phyloP scores from a whole-genome alignment of 2,888 invertebrate genomes.

The Coelopa pilipes region DNA sequence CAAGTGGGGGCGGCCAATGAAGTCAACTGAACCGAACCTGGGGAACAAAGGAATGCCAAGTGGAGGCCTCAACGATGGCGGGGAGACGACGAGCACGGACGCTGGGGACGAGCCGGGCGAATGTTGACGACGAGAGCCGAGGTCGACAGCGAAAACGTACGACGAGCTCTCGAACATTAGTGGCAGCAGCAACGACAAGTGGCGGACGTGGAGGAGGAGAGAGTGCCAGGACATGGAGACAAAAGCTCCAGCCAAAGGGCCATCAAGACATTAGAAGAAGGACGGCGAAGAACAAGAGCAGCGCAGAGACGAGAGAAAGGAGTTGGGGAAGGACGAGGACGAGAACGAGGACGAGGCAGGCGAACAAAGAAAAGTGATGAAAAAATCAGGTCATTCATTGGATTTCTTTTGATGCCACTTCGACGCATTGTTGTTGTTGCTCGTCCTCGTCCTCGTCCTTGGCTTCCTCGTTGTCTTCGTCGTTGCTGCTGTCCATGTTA shows the following conservation, averaged over 20 bases:
- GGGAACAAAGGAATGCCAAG: conserved; percentile 24
- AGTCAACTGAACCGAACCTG: conserved; percentile 21
- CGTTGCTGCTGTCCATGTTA: conserved; percentile 48
- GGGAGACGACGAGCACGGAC: not conserved
- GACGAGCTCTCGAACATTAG: not conserved
- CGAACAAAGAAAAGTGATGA: conserved; percentile 1
- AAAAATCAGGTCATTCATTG: conserved; percentile 5
- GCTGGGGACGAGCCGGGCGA: conserved; percentile 9
- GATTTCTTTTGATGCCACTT: conserved; percentile 12
- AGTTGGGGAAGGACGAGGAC: not conserved
- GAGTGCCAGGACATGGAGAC: not conserved
- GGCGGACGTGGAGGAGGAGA: not conserved
- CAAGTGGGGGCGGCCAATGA: conserved; percentile 35
- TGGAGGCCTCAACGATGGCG: not conserved
- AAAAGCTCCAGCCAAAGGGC: conserved; percentile 10
- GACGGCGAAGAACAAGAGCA: not conserved
- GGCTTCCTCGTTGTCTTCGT: not conserved
- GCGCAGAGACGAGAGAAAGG: too few species aligned
- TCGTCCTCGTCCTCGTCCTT: conserved; percentile 7
- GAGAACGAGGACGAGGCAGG: too few species aligned
- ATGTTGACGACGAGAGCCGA: conserved; percentile 31
- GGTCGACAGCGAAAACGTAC: conserved; percentile 4
- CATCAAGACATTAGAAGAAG: not conserved
- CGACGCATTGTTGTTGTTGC: not conserved
- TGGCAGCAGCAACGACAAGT: not conserved